A percentile compares a stretch with the other conserved stretches of the same genome.
phyloP scores from a whole-genome alignment of 2,888 invertebrate genomes.

The Autographa gamma region DNA sequence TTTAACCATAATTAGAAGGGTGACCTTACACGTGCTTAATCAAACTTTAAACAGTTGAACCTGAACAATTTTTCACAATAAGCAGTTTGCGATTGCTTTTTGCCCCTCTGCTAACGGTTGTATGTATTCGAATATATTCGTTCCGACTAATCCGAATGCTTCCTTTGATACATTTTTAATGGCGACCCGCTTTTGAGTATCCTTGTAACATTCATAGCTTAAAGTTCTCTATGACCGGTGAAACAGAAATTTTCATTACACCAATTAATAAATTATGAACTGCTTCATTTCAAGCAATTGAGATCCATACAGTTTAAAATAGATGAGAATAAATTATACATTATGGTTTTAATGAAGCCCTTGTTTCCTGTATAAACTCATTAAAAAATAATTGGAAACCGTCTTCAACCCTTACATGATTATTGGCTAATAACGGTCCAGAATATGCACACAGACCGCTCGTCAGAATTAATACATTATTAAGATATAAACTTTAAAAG shows the following conservation, averaged over 20 bases:
- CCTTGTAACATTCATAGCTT: constrained; percentile 59
- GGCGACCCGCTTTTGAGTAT: constrained; percentile 30
- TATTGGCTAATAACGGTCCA: constrained; percentile 26
- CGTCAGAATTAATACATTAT: constrained; percentile 40
- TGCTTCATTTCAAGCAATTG: constrained; percentile 48
- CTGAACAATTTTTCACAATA: not conserved
- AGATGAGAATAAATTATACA: constrained; percentile 22
- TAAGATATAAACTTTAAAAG: not conserved
- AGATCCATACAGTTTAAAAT: constrained; percentile 37
- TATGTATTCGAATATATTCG: constrained; percentile 16
- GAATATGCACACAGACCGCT: constrained; percentile 23
- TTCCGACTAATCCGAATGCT: constrained; percentile 16
- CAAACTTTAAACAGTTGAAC: not conserved
- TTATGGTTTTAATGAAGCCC: constrained; percentile 1
- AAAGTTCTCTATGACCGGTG: constrained; percentile 48
- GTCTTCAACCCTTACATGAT: constrained; percentile 35
- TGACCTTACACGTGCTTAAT: not conserved
- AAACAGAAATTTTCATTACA: constrained; percentile 58
- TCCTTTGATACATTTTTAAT: constrained; percentile 58
- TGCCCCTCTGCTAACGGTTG: not conserved
- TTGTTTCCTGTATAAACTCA: constrained; percentile 42
- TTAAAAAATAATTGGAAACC: constrained; percentile 55
- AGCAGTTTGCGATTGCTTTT: not conserved
- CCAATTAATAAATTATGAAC: constrained; percentile 60
- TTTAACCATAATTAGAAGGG: not conserved